phyloP scores from a whole-genome alignment of 1,140 invertebrate species.

The Oreohelix idahoensis region DNA sequence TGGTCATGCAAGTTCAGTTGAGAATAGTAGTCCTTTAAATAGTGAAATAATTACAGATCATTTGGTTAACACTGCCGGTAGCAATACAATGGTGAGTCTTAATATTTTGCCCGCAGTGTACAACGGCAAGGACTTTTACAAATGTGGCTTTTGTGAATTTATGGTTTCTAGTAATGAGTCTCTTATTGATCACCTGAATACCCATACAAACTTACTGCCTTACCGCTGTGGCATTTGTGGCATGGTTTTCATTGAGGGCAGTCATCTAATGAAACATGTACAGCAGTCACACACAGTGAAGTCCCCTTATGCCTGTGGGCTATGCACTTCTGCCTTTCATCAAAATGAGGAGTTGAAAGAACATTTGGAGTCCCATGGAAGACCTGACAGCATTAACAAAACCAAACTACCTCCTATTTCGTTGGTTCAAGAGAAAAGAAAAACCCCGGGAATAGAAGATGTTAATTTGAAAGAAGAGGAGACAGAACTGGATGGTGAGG shows the following conservation, averaged over 20 bases:
- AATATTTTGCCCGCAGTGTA: not conserved
- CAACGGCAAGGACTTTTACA: constrained; percentile 11
- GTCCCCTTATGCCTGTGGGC: constrained; percentile 19
- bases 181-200: not conserved
- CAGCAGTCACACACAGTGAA: not conserved
- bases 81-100: not conserved
- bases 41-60: not conserved
- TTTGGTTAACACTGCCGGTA: not conserved
- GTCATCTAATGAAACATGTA: constrained; percentile 15
- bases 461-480: not conserved
- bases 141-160: constrained; percentile 33
- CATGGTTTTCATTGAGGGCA: constrained; percentile 16
- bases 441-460: not conserved
- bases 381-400: not conserved
- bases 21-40: not conserved
- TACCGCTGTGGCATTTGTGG: constrained; percentile 27
- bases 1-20: not conserved
- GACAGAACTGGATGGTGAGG: not conserved
- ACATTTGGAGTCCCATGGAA: constrained; percentile 12
- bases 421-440: constrained; percentile 1
- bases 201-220: constrained; percentile 10
- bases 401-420: not conserved
- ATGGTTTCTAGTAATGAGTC: not conserved
- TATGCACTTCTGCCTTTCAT: constrained; percentile 15
- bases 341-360: constrained; percentile 3